Evolutionary conservation across 2,113 vertebrate species (phyloP).

Genomic region (Patagioenas fasciata): DNA sequence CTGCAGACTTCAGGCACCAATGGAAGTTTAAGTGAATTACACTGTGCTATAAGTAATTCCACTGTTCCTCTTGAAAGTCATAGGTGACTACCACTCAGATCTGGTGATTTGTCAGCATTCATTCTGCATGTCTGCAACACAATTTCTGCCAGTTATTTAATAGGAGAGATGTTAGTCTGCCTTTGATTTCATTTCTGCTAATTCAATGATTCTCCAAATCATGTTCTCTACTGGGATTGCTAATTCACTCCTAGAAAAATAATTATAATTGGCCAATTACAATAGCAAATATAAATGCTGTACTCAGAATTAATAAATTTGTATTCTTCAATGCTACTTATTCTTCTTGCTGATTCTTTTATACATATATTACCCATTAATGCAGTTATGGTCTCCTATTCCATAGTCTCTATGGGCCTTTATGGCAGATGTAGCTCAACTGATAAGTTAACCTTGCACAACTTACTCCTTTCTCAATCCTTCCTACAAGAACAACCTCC

Average conservation of each 20-base stretch:
- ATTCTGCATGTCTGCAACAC: background rate
- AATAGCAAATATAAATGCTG: background rate
- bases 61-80: background rate
- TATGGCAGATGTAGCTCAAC: background rate
- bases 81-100: background rate
- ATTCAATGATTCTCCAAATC: slow-evolving; percentile 17
- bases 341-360: background rate
- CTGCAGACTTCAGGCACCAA: background rate
- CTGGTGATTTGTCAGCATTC: background rate
- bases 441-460: background rate
- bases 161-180: background rate
- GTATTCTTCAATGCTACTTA: background rate
- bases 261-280: background rate
- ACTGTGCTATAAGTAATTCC: background rate
- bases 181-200: background rate
- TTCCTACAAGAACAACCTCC: background rate
- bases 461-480: background rate
- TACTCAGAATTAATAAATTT: background rate
- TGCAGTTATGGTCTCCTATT: background rate
- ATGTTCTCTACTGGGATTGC: background rate
- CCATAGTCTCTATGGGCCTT: background rate
- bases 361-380: background rate
- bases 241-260: slow-evolving; percentile 12
- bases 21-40: background rate
- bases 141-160: background rate